These are phyloP conservation scores for Sebastes minor DNA, from an alignment of 2,797 vertebrate genomes.

Conservation along the genomic window DNA sequence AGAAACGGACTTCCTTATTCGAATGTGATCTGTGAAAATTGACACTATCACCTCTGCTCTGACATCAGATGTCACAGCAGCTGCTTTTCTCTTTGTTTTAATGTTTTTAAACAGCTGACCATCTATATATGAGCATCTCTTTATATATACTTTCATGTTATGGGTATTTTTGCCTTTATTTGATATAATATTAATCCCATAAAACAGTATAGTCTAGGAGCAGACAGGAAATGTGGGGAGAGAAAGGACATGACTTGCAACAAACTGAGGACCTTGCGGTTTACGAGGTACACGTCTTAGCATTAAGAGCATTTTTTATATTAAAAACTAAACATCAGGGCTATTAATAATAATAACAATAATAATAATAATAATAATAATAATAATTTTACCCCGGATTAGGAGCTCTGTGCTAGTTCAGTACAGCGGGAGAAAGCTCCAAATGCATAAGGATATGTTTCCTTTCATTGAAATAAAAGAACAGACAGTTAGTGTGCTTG, in stretches of 20 bases:
- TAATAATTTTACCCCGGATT: no score
- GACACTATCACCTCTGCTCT: background rate
- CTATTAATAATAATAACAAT: no score
- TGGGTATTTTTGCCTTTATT: background rate
- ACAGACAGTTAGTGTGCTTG: no score
- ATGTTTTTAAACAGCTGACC: background rate
- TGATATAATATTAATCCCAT: background rate
- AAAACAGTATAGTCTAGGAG: background rate
- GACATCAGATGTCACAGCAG: background rate
- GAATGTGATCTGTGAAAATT: background rate
- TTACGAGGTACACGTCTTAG: background rate
- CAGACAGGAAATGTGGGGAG: conserved; percentile 16
- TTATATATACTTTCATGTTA: background rate
- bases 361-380: no score
- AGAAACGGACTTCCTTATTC: conserved; percentile 1
- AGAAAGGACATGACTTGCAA: background rate
- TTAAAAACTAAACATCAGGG: background rate
- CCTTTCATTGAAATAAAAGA: no score
- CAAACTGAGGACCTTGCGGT: background rate
- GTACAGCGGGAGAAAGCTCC: no score
- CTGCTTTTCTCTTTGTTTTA: background rate
- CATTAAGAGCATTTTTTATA: no score
- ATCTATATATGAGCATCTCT: background rate
- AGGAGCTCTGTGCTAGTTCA: no score
- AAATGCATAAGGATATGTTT: no score